Percentiles rank a stretch among this genome's conserved stretches.
Evolutionary conservation across 35 echinoderm and acorn worm species (phyloP).

Genomic region (Hemicentrotus pulcherrimus): DNA sequence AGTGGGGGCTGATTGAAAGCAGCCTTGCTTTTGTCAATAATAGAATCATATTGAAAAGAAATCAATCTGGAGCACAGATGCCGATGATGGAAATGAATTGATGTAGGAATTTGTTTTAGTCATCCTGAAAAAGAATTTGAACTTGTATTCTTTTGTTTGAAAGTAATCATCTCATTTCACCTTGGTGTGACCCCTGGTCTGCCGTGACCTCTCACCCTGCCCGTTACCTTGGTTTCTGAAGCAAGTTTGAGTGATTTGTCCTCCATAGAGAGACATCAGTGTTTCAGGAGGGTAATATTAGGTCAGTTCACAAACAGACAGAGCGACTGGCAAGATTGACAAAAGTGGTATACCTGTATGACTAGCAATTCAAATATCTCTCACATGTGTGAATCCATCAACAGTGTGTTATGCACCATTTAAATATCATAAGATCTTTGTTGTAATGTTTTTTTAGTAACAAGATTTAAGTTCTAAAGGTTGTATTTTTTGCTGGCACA

Average conservation of each 20-base stretch:
- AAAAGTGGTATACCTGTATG: no score
- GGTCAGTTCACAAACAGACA: neutral
- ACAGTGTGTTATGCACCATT: no score
- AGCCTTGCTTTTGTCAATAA: neutral
- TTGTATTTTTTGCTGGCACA: no score
- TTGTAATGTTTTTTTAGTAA: no score
- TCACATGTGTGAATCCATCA: no score
- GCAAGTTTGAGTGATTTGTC: neutral
- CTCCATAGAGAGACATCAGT: neutral
- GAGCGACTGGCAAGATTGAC: no score
- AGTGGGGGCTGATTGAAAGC: neutral
- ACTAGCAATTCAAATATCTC: no score
- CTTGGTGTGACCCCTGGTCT: neutral
- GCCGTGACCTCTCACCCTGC: constrained; percentile 6
- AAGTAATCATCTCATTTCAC: constrained; percentile 16
- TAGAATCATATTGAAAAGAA: neutral
- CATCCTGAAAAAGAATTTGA: neutral
- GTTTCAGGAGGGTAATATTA: neutral
- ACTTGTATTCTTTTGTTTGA: neutral
- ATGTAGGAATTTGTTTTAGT: constrained; percentile 6
- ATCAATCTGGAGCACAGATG: constrained; percentile 23
- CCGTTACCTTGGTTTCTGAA: constrained; percentile 1
- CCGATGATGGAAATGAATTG: constrained; percentile 15
- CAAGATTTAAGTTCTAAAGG: no score
- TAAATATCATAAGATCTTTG: no score